A percentile compares a stretch with the other conserved stretches of the same genome.
phyloP scores from a whole-genome alignment of 2,797 vertebrate species.

The Danio albolineatus region DNA sequence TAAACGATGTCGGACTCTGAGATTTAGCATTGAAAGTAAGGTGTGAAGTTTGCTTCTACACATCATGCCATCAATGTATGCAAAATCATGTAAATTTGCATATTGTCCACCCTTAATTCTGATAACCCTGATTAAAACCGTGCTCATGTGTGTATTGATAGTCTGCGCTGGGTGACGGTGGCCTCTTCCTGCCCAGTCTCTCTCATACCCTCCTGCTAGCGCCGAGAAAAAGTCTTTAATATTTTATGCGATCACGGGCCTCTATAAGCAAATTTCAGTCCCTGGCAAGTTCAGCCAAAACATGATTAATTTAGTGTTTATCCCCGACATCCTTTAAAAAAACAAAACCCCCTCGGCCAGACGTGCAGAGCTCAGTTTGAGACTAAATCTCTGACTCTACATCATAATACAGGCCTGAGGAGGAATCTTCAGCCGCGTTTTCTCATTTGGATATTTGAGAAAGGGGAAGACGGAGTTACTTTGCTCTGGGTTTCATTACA shows the following conservation, averaged over 20 bases:
- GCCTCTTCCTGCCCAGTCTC: conserved; percentile 62
- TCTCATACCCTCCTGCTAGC: conserved; percentile 79
- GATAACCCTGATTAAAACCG: conserved; percentile 44
- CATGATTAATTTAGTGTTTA: conserved; percentile 98
- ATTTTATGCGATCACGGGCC: conserved; percentile 93
- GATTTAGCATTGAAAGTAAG: conserved; percentile 25
- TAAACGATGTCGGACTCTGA: conserved; percentile 82
- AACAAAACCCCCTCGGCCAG: conserved; percentile 74
- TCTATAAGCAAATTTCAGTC: conserved; percentile 96
- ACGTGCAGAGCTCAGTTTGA: conserved; percentile 76
- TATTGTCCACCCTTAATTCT: conserved; percentile 39
- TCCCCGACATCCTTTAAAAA: conserved; percentile 82
- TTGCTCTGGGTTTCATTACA: conserved; percentile 27
- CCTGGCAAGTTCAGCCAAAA: conserved; percentile 91
- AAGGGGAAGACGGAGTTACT: conserved; percentile 47
- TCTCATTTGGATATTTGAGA: conserved; percentile 63
- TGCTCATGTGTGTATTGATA: conserved; percentile 22
- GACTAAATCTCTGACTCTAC: conserved; percentile 74
- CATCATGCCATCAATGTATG: background rate
- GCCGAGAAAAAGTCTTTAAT: conserved; percentile 88
- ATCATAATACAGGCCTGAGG: conserved; percentile 77
- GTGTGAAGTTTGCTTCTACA: background rate
- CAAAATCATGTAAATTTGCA: background rate
- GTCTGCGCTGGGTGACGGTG: conserved; percentile 38
- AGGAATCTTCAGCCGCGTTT: conserved; percentile 67